Evolutionary conservation across 2,888 invertebrate genomes (phyloP), one percentile per base, ranked within the genome.

Genomic region (Nymphalis c-album): DNA sequence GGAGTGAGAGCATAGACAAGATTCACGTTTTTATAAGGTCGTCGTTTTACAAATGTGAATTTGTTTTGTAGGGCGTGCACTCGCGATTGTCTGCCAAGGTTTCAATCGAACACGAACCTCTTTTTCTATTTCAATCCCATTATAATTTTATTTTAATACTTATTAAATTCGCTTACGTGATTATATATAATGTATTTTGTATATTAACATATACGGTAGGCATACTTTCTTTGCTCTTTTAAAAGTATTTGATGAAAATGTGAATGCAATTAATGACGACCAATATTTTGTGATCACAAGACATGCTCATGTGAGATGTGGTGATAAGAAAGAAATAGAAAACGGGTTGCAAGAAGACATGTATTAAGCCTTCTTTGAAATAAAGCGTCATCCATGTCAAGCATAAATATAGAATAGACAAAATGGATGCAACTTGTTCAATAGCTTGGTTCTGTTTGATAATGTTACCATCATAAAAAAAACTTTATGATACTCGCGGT

Each of bases 1-100:
- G 93, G 71, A 93, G 93, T 86, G 86, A 90, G 88, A 88, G 87
- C 85, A 90, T 85, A 90, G 83, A 90, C 84, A 87, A 84, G 77
- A 75, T 79, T 80, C 78, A 78, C 74, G 74, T 77, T 75, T 74
- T 75, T 71, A 69, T 73, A 70, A 55, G 7, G 57, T 57, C 35
- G 8, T 18, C 40, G 35, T 57, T 57, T 57, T 18, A 18, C 8
- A 55, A 18, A 18, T 57, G 57, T 8, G 40, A 18, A 69, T 70
- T 60, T 57, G 31, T 61, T 69, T 77, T 61, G 50, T 40, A 63
- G 68, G 70, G 75, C 73, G 81, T 80, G 80, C 78, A 80, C 81
- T 81, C 81, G 77, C 75, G 79, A 72, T 65, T 46, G n/a, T 35
- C 53, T 45, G 60, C 60, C 63, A 66, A 71, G 76, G 78, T 78